Evolutionary conservation across 2,113 vertebrate genomes (phyloP), one percentile per base, ranked within the genome.

Genomic region (Pampusana beccarii): DNA sequence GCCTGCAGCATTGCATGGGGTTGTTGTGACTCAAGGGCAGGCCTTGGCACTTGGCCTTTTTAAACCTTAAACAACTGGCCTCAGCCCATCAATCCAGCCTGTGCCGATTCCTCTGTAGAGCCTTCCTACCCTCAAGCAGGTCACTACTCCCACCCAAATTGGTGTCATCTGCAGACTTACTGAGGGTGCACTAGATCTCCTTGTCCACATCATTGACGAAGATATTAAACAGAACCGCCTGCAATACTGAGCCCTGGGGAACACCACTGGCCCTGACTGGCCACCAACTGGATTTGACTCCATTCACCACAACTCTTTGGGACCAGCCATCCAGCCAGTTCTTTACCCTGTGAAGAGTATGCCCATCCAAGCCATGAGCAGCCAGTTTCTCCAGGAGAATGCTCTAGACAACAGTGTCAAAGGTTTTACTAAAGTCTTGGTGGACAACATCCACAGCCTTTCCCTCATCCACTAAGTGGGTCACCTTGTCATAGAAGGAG

Each of bases 251-350:
- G 28, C 3, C 36, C 33, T 46, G 50, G 15, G 34, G 29, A 71
- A 4, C 25, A 33, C 2, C 26, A 8, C 1, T 4, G 1, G 16
- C n/a, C n/a, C n/a, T 36, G 42, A 21, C 33, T 1, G 1, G n/a
- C 13, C 2, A 3, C 29, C 29, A 28, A 1, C 5, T 23, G 23
- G 14, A 42, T 42, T 48, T 33, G 48, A 2, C 20, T 69, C 17
- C 10, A 12, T 42, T 80, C 24, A 24, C 26, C 21, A 26, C 56
- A 25, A 33, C 16, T 7, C 31, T 72, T 21, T 58, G 53, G 29
- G 20, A 29, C 3, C 11, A 0, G 3, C 11, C 8, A 33, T 19
- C 5, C 15, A 62, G 15, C 1, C 19, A 25, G 6, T 2, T 50
- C 70, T 71, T 34, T 8, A 50, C 11, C 4, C 75, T 46, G 36